Evolutionary conservation across 1,140 invertebrate species (phyloP), one percentile per base, ranked within the genome.

Genomic region (Panagrolaimus sp.): DNA sequence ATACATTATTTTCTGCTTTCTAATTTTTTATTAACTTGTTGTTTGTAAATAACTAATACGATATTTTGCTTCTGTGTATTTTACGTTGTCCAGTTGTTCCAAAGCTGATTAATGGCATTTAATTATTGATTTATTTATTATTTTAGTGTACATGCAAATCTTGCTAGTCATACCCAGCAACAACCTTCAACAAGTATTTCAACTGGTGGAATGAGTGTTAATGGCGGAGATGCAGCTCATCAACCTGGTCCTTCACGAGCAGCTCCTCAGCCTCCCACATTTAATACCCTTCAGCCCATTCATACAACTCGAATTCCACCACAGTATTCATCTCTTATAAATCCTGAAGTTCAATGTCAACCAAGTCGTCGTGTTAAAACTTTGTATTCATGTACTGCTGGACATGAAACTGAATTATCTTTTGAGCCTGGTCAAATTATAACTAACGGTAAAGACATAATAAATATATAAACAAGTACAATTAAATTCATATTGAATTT

Each of bases 361-460:
- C 71, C 70, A 67, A 72, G 72, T 63, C 81, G 84, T 71, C 78
- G 90, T 84, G 94, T 96, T 43, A 87, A 93, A 79, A 96, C 94
- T 58, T 85, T 97, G 44, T 98, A 96, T 85, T 90, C 91, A 58
- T 97, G 94, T 85, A 87, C 94, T 73, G 94, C 93, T 65, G 94
- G 96, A 86, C 93, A 93, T 86, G 91, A 94, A 83, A 91, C 93
- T 70, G 94, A 98, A 86, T 86, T 98, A 71, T 96, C 93, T 46
- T 97, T 98, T 88, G 93, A 96, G 87, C 93, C 94, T 73, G 96
- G 96, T 88, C 91, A 95, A 88, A 93, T 97, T 75, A 94, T 98
- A 76, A 91, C 90, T 70, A 93, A 96, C 88, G 93, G 93, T 94
- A 88, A 87, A 87, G 85, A 46, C 48, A 15, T 67, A 48, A 38